Evolutionary conservation across 1,140 invertebrate species (phyloP), one percentile per base, ranked within the genome.

Genomic region (Harlomillsia oculata): DNA sequence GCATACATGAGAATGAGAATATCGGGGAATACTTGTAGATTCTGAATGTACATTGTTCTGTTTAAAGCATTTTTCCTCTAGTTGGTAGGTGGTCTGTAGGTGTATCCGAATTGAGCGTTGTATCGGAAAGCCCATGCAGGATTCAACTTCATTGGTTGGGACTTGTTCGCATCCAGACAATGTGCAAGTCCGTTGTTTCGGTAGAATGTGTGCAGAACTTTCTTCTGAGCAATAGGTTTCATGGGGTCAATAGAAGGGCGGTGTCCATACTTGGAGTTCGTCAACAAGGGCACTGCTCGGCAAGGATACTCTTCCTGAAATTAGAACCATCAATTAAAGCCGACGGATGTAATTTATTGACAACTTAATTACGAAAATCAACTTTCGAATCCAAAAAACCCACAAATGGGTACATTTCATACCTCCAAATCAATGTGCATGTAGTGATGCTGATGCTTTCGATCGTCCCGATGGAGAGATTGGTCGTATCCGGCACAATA

Each of bases 271-370:
- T 59, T 59, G 6, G 56, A 55, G 32, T 45, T 60, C 5, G 56
- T 60, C 11, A 57, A 43, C 9, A 65, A 20, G 18, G 63, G 60
- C 11, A 65, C 54, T 1, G 52, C 51, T 2, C 60, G 48, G 44
- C 59, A 65, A 16, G 63, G 59, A 52, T 60, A 65, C 48, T 65
- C 63, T 37, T 65, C 63, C 62, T 64, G 16, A 14, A 48, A 28
- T 28, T 20, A 23, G 26, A n/a, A 43, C 11, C 1, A n/a, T 43
- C 16, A 45, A 34, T 11, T 50, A 21, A 34, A 14, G 16, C 21
- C 21, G 2, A n/a, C n/a, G n/a, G n/a, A n/a, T n/a, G n/a, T n/a
- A n/a, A n/a, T n/a, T n/a, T n/a, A n/a, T n/a, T n/a, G n/a, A n/a
- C n/a, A n/a, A n/a, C n/a, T n/a, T n/a, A n/a, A n/a, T n/a, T n/a